Evolutionary conservation across 2,797 vertebrate genomes (phyloP).

Genomic region (Gymnoscopelus microlampas): DNA sequence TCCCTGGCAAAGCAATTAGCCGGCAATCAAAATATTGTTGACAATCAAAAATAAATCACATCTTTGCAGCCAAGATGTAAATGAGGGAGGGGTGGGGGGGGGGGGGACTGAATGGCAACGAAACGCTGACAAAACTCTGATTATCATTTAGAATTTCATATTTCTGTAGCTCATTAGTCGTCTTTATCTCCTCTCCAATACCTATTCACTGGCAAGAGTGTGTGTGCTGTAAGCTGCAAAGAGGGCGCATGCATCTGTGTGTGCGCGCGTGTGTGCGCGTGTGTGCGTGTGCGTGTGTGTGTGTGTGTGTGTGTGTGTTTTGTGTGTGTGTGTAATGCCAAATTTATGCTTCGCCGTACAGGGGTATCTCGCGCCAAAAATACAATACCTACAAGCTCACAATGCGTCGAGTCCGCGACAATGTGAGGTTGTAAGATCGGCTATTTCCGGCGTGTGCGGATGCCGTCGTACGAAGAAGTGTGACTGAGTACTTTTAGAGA

Average conservation of each 20-base stretch:
- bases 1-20: conserved; percentile 36
- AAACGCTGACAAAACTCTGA: conserved; percentile 31
- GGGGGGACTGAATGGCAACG: no score
- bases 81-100: conserved; percentile 10
- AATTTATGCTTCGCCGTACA: no score
- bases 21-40: conserved; percentile 44
- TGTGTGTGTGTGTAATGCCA: no score
- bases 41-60: conserved; percentile 3
- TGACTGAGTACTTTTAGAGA: no score
- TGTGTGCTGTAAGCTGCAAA: conserved; percentile 33
- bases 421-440: no score
- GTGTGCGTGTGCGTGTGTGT: conserved; percentile 35
- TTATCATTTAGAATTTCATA: conserved; percentile 40
- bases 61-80: conserved; percentile 19
- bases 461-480: no score
- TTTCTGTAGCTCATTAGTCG: conserved; percentile 62
- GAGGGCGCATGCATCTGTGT: not conserved
- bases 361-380: no score
- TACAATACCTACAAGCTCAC: no score
- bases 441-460: no score
- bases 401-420: not conserved
- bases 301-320: conserved; percentile 21
- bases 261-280: conserved; percentile 12
- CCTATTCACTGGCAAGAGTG: conserved; percentile 50
- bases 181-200: conserved; percentile 42